These are phyloP conservation scores for Ophiothrix spiculata DNA, from an alignment of 35 echinoderm and acorn worm genomes.

Conservation along the genomic window DNA sequence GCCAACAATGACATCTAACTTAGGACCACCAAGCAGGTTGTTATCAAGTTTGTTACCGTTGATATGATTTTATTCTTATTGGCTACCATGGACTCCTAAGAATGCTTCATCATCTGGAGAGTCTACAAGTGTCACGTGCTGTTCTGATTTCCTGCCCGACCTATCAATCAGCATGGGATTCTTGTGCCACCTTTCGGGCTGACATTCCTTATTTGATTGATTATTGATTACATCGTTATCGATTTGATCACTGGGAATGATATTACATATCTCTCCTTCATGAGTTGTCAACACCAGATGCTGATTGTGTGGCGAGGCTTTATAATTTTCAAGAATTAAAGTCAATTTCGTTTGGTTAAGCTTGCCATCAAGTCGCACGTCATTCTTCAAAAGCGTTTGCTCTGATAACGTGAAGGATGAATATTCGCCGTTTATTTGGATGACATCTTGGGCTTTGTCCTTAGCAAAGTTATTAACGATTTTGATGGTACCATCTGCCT, in stretches of 20 bases:
- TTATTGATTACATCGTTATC: not conserved
- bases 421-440: not conserved
- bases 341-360: not conserved
- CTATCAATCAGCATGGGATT: not conserved
- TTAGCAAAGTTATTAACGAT: conserved; percentile 11
- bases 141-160: not conserved
- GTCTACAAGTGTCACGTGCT: conserved; percentile 1
- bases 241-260: not conserved
- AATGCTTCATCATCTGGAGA: conserved; percentile 5
- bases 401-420: not conserved
- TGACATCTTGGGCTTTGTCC: conserved; percentile 9
- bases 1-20: conserved; percentile 9
- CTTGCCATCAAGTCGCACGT: not conserved
- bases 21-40: not conserved
- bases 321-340: not conserved
- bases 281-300: not conserved
- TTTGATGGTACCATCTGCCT: not conserved
- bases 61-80: not conserved
- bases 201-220: not conserved
- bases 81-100: not conserved
- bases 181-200: conserved; percentile 18
- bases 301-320: not conserved
- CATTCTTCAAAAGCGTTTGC: not conserved
- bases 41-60: conserved; percentile 4
- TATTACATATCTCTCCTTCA: not conserved